Evolutionary conservation across 2,113 vertebrate genomes (phyloP), one percentile per base, ranked within the genome.

Genomic region (Brachypodius melanocephalos): DNA sequence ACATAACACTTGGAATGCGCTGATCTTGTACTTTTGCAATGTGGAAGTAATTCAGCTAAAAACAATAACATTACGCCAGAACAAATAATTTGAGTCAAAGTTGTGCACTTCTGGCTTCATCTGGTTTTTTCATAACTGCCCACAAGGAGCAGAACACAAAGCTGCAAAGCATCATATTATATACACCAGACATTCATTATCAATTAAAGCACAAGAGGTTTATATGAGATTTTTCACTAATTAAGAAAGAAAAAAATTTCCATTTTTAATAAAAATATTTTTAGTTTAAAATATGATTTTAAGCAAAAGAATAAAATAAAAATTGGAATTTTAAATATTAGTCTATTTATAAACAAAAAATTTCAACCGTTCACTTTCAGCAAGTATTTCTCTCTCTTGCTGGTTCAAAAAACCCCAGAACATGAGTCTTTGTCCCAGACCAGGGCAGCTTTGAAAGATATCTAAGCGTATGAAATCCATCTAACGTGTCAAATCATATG

Each of bases 171-270:
- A 57, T 42, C 28, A 4, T 20, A 46, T 67, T 63, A 87, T 40
- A 54, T 5, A 45, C 3, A 5, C 15, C 5, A 10, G 17, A 54
- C 31, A 72, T 43, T 45, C 0, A 0, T 32, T n/a, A 76, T 55
- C 51, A 84, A 17, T 59, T 51, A 78, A 78, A 87, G 29, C 43
- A 63, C 17, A 67, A 73, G 17, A n/a, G 17, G 12, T 71, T 72
- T 76, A 31, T 19, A 55, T 20, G 17, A 25, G 9, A 38, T 57
- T 83, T 61, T 73, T 58, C 34, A 40, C 54, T 62, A 63, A 49
- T 91, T 81, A 49, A 36, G 26, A 65, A 75, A 55, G 34, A 51
- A 54, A 74, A 69, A 28, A 9, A 5, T 45, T 45, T 57, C 24
- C 0, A 26, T 65, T 86, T 86, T 74, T 31, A 89, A 62, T 14